Conservation (phyloP, 1,140 invertebrate genomes). For the Dolichoris vasculosae region DNA sequence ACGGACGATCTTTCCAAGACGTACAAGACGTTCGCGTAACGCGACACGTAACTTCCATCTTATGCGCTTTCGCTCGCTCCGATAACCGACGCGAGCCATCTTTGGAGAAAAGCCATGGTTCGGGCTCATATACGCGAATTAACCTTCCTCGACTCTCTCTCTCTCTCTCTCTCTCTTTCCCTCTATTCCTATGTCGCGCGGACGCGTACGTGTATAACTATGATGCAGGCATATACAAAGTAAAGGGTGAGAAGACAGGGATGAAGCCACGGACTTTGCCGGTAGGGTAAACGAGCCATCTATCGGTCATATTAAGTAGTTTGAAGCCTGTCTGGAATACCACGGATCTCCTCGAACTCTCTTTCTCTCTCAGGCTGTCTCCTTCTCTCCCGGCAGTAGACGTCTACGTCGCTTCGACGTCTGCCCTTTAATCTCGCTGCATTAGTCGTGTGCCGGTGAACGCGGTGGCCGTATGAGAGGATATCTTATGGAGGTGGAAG, state of each 20-base stretch:
- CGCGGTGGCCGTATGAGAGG: neutral
- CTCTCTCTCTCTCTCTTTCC: neutral
- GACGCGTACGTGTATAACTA: neutral
- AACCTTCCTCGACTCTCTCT: conserved; percentile 1
- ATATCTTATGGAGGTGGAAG: neutral
- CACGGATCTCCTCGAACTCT: neutral
- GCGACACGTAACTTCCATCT: conserved; percentile 3
- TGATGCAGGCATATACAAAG: conserved; percentile 3
- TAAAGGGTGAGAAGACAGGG: neutral
- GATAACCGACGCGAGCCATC: conserved; percentile 27
- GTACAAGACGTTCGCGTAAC: neutral
- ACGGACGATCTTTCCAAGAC: neutral
- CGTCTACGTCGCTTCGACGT: neutral
- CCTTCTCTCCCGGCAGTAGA: neutral
- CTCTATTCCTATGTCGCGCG: neutral
- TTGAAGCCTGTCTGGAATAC: conserved; percentile 46
- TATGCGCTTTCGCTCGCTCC: neutral
- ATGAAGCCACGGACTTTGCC: neutral
- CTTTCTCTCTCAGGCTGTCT: conserved; percentile 1
- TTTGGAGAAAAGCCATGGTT: conserved; percentile 11
- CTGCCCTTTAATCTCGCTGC: conserved; percentile 45
- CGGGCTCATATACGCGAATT: neutral
- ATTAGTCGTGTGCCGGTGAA: conserved; percentile 21
- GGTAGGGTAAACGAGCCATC: conserved; percentile 44
- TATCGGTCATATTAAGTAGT: conserved; percentile 53